These are phyloP conservation scores for Sternarchorhynchus goeldii DNA, from an alignment of 2,797 vertebrate genomes.

Conservation along the genomic window DNA sequence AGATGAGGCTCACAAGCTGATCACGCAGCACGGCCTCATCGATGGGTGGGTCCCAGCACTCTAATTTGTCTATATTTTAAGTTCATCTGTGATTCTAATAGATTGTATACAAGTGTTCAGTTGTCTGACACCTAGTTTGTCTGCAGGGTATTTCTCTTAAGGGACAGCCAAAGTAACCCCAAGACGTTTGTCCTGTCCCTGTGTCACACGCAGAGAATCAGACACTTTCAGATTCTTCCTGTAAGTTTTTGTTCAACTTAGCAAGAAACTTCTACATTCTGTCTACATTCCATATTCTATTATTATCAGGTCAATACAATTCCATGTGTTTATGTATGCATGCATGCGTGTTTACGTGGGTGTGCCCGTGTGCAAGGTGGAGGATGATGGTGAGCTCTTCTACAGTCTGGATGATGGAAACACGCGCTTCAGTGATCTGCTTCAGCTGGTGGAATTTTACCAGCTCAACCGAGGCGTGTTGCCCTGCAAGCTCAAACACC, in stretches of 20 bases:
- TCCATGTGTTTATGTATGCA: constrained; percentile 18
- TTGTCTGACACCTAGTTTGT: constrained; percentile 47
- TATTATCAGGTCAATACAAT: neutral
- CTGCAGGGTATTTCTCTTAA: constrained; percentile 92
- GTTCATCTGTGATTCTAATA: neutral
- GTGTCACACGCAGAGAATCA: constrained; percentile 94
- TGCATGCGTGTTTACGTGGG: too few species aligned
- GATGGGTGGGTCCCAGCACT: constrained; percentile 81
- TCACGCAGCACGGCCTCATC: constrained; percentile 90
- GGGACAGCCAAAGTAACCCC: constrained; percentile 97
- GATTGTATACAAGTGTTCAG: neutral
- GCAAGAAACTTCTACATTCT: neutral
- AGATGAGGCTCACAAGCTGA: constrained; percentile 90
- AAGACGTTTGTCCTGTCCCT: constrained; percentile 95
- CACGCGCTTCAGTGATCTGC: constrained; percentile 93
- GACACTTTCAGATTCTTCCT: constrained; percentile 96
- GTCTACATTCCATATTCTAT: neutral
- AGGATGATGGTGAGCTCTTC: constrained; percentile 88
- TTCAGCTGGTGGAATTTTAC: constrained; percentile 97
- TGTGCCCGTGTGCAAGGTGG: constrained; percentile 75
- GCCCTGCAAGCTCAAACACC: constrained; percentile 95
- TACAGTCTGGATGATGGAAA: constrained; percentile 93
- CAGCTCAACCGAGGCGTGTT: constrained; percentile 93
- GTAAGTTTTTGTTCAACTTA: constrained; percentile 77
- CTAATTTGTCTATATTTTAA: neutral